phyloP scores from a whole-genome alignment of 2,797 vertebrate species.

The Alectoris magna region DNA sequence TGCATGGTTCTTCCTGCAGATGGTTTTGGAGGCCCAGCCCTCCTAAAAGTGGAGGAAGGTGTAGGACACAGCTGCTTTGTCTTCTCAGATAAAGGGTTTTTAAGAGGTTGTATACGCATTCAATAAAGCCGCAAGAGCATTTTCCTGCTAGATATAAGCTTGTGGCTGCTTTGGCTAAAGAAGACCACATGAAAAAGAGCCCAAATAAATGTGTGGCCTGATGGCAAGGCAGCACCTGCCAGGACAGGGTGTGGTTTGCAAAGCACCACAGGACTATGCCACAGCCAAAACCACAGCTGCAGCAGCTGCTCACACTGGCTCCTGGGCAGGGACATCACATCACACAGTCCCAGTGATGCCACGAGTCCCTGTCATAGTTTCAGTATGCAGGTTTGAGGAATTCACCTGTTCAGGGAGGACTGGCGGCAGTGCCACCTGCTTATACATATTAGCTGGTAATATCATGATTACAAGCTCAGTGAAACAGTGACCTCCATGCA shows the following conservation, averaged over 20 bases:
- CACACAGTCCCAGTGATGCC: fast-evolving
- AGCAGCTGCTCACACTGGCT: not conserved
- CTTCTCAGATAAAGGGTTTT: not conserved
- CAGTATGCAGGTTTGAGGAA: not conserved
- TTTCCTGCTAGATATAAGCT: not conserved
- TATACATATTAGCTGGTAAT: not conserved
- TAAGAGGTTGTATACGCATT: not conserved
- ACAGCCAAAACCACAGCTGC: fast-evolving
- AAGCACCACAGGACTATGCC: not conserved
- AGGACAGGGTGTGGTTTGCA: fast-evolving
- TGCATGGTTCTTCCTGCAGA: not conserved
- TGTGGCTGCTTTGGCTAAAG: not conserved
- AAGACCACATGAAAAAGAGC: not conserved
- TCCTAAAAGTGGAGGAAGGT: not conserved
- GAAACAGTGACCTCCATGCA: not conserved
- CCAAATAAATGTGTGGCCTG: not conserved
- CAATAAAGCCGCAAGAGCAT: not conserved
- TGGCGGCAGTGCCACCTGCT: not conserved
- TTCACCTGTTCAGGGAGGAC: not conserved
- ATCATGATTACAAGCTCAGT: not conserved
- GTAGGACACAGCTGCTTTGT: not conserved
- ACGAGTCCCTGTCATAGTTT: not conserved
- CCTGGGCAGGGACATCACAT: not conserved
- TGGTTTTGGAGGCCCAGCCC: not conserved
- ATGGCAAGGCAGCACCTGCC: not conserved